Conservation (phyloP, 1,140 invertebrate genomes). For the Anoplophora glabripennis region DNA sequence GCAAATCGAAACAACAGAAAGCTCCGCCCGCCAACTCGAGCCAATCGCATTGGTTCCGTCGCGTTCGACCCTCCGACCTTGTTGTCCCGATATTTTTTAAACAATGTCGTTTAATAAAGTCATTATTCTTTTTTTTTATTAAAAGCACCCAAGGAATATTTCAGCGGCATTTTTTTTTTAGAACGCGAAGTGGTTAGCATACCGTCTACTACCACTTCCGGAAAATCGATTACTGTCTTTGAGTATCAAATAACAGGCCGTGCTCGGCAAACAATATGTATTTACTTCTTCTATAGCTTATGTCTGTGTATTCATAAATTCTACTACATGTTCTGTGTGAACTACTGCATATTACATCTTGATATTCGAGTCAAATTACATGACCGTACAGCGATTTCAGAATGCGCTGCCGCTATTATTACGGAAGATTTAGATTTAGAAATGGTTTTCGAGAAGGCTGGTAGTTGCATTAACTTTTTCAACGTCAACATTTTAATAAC, state of each 20-base stretch:
- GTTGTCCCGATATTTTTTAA: too few species aligned
- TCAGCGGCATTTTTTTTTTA: too few species aligned
- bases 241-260: slow-evolving; percentile 11
- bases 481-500: too few species aligned
- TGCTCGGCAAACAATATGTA: slow-evolving; percentile 12
- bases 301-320: slow-evolving; percentile 15
- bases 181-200: not conserved
- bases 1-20: too few species aligned
- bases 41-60: too few species aligned
- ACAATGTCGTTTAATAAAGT: too few species aligned
- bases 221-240: slow-evolving; percentile 3
- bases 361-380: slow-evolving; percentile 22
- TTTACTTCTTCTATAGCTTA: slow-evolving; percentile 10
- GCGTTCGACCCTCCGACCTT: too few species aligned
- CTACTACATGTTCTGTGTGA: slow-evolving; percentile 19
- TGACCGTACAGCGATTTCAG: slow-evolving; percentile 17
- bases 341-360: slow-evolving; percentile 22
- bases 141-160: too few species aligned
- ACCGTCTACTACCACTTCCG: slow-evolving; percentile 4
- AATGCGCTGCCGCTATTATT: slow-evolving; percentile 10
- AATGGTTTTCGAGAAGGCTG: too few species aligned
- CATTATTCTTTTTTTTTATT: too few species aligned
- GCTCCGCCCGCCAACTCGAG: too few species aligned
- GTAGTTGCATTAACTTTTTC: too few species aligned
- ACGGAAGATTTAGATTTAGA: not conserved